Evolutionary conservation across 2,113 vertebrate species (phyloP), one percentile per base, ranked within the genome.

Genomic region (Drymodes brunneopygia): DNA sequence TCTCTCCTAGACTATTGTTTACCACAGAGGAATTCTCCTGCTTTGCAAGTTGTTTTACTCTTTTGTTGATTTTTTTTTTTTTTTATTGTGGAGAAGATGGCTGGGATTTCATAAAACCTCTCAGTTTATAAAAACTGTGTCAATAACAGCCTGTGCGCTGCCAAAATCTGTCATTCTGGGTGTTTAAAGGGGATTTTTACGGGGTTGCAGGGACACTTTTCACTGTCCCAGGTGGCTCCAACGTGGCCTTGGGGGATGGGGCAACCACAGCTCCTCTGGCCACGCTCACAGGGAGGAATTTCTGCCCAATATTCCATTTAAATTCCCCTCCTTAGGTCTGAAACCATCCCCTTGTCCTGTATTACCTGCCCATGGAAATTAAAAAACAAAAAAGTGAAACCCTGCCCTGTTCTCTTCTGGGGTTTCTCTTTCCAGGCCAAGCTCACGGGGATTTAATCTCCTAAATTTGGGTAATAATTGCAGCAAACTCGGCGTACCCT

Each of bases 91-190:
- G 33, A 64, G 38, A 21, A 47, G 15, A 27, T 6, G 16, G 10
- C 33, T n/a, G 51, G 48, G 54, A 31, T 78, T 53, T 56, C 69
- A 29, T 1, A 15, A 60, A 40, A 53, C 35, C 7, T 7, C 54
- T 44, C 23, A 1, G 57, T 21, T 70, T 31, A 18, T 53, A 11
- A 25, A 50, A 58, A 10, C 4, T 29, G 28, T 25, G 27, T 22
- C 48, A 1, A 2, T 27, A 14, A 0, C 10, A 36, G 13, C n/a
- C n/a, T 16, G 18, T 6, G 73, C 7, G 2, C 13, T 47, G 51
- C 38, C n/a, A 22, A 0, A 1, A 1, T 10, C 45, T 70, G 40
- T 28, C 2, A 3, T 5, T 40, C 12, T 5, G 36, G 62, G 1
- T 29, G 36, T 21, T 2, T 7, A 27, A 38, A 60, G 8, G 50